Evolutionary conservation across 1,140 invertebrate genomes (phyloP), one percentile per base, ranked within the genome.

Genomic region (Drosophila asahinai): DNA sequence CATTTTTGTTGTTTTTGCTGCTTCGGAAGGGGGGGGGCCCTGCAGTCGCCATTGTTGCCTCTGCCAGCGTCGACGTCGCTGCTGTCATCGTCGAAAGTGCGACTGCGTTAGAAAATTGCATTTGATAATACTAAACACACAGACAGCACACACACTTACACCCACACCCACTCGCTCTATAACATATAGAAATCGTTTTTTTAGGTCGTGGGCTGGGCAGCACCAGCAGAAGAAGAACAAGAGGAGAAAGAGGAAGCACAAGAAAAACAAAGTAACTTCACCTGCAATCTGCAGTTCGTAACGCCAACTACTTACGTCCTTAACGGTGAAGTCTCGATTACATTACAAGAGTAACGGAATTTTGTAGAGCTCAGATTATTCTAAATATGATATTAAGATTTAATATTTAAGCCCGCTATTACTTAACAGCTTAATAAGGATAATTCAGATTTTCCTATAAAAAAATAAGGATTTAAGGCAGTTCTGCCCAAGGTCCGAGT

Each of bases 81-180:
- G 60, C 68, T 77, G 86, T 89, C 77, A 83, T 72, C 76, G 86
- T 90, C 72, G 86, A 90, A 86, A 91, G 84, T 92, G 90, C 90
- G 90, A 82, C 90, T 92, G 90, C 90, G 90, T 92, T 92, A 92
- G 90, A 92, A 91, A 90, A 89, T 83, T 84, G 79, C 82, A 90
- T 90, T 91, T 90, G 71, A 91, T 81, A 90, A 91, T 81, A 84
- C 68, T 76, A 71, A 59, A 49, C 83, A 63, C 62, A 70, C 78
- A 71, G 68, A 76, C 58, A 54, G 67, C 33, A 71, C 66, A 66
- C 54, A 66, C 54, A 60, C 36, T 55, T 47, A 65, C 58, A 47
- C 58, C 48, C 49, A 63, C 54, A 54, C 48, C 14, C 25, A 49
- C 36, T 64, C 27, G 58, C 33, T 40, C 9, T 58, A 49, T 54